Conservation (phyloP, 2,113 vertebrate genomes). For the Petrocephalus zakoni region DNA sequence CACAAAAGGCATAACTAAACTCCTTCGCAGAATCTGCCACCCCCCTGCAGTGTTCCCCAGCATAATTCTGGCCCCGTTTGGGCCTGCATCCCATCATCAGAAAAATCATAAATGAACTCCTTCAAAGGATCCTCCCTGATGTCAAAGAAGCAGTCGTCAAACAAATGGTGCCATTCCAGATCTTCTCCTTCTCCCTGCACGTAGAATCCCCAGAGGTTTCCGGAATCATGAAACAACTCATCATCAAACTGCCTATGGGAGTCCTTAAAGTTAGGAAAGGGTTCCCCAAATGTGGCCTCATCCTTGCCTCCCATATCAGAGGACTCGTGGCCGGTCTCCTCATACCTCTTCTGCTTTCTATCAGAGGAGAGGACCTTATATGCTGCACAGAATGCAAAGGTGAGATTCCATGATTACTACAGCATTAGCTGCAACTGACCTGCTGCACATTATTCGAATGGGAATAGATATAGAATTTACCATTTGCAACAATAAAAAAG, state of each 20-base stretch:
- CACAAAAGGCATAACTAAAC: neutral
- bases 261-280: constrained; percentile 33
- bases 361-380: constrained; percentile 49
- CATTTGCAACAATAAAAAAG: neutral
- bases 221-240: constrained; percentile 20
- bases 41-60: constrained; percentile 1
- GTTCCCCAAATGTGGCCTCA: neutral
- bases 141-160: constrained; percentile 5
- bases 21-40: constrained; percentile 9
- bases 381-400: constrained; percentile 33
- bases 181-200: constrained; percentile 6
- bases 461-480: neutral
- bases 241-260: constrained; percentile 30
- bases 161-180: constrained; percentile 19
- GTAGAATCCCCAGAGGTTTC: constrained; percentile 30
- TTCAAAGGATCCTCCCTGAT: constrained; percentile 12
- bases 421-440: neutral
- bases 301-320: constrained; percentile 26
- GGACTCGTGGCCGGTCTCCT: constrained; percentile 38
- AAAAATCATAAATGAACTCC: neutral
- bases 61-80: neutral
- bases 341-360: constrained; percentile 46
- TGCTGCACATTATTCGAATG: neutral
- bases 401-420: neutral
- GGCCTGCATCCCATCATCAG: constrained; percentile 22